Percentiles rank a stretch among this genome's conserved stretches.
Conservation (phyloP, 2,797 vertebrate species). For the Acanthurus leucopareius region DNA sequence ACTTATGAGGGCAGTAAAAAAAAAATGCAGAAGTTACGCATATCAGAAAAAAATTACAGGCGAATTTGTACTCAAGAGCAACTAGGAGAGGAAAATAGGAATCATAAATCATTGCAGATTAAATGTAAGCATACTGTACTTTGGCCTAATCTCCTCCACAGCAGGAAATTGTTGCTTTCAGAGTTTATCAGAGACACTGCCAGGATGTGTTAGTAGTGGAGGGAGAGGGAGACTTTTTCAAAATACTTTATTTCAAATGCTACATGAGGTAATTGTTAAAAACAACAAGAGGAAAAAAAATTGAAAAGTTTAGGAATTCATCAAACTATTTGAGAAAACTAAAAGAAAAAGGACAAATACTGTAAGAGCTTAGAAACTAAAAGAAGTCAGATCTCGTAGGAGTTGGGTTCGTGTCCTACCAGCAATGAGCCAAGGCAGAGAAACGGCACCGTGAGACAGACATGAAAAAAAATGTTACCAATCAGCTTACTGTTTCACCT, state of each 20-base stretch:
- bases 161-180: slow-evolving; percentile 59
- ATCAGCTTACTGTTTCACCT: slow-evolving; percentile 74
- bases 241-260: slow-evolving; percentile 12
- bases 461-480: slow-evolving; percentile 76
- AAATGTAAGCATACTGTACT: slow-evolving; percentile 67
- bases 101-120: slow-evolving; percentile 79
- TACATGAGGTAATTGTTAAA: slow-evolving; percentile 5
- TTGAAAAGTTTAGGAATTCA: slow-evolving; percentile 47
- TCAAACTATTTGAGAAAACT: slow-evolving; percentile 56
- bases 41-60: slow-evolving; percentile 71
- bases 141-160: slow-evolving; percentile 52
- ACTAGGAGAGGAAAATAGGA: slow-evolving; percentile 74
- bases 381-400: slow-evolving; percentile 45
- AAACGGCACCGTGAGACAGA: slow-evolving; percentile 55
- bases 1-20: slow-evolving; percentile 76
- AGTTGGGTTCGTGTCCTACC: slow-evolving; percentile 53
- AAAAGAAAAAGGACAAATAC: slow-evolving; percentile 61
- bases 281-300: slow-evolving; percentile 11
- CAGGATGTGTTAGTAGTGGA: slow-evolving; percentile 2
- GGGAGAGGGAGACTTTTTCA: slow-evolving; percentile 16
- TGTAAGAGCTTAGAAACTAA: slow-evolving; percentile 46
- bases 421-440: slow-evolving; percentile 61
- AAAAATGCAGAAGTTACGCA: slow-evolving; percentile 71
- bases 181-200: slow-evolving; percentile 53
- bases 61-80: slow-evolving; percentile 59